Evolutionary conservation across 2,113 vertebrate genomes (phyloP), one percentile per base, ranked within the genome.

Genomic region (Himantopus leucocephalus): DNA sequence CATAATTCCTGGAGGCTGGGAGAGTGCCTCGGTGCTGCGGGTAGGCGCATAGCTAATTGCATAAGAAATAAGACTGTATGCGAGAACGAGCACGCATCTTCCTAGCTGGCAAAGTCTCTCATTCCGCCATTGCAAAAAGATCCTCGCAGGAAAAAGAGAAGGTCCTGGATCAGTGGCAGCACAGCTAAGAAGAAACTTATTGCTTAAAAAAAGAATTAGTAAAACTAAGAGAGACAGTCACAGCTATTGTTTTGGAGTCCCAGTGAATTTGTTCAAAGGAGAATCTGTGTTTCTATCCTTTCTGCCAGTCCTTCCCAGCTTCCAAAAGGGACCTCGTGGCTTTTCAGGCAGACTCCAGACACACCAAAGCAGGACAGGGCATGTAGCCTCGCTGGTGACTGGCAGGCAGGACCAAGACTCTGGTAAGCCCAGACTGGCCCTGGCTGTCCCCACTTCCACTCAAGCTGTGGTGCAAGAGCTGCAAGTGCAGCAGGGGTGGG

Each of bases 371-470:
- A 64, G 43, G 37, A 78, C 34, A 67, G 63, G 45, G 35, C 45
- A 21, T 1, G 22, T 6, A 21, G 20, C 70, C 79, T 80, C 1
- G 0, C 20, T 1, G 5, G 53, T 5, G 59, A 37, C 45, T n/a
- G 60, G 12, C 35, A 26, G n/a, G 27, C 35, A 70, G 50, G 52
- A 45, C 56, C n/a, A 7, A 47, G 45, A 41, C 18, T 29, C 5
- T 12, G 37, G 19, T 27, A 9, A 92, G 66, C 50, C 71, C 71
- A 59, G 48, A 7, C 27, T 21, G 34, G 70, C 59, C 43, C 30
- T 48, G 79, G 16, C 47, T 76, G 47, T 50, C 64, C 70, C 59
- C 35, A 19, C 5, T 41, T 67, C 70, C 22, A 30, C 43, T 21
- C 0, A 0, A 41, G 53, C 70, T 29, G 26, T 9, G 41, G 41